Percentiles rank a stretch among this genome's conserved stretches.
Evolutionary conservation across 2,797 vertebrate genomes (phyloP).

Genomic region (Lepidocolaptes lacrymiger): DNA sequence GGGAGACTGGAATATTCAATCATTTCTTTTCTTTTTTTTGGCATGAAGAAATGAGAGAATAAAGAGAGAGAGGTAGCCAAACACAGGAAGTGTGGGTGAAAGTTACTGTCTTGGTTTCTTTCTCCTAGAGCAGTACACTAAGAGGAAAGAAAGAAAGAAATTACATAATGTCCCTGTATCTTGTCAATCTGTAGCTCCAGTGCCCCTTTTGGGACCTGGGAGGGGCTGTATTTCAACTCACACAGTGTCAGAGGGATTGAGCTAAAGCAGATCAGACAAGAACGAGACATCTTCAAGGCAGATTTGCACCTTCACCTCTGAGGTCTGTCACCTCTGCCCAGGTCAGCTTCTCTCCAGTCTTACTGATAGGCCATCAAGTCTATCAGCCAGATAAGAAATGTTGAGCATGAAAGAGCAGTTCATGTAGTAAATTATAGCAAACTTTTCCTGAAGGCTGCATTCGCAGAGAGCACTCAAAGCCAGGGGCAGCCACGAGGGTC

Average conservation of each 20-base stretch:
- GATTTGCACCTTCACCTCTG: background rate
- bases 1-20: background rate
- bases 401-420: background rate
- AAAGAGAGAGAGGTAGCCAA: background rate
- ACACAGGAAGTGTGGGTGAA: background rate
- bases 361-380: background rate
- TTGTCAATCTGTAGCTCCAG: background rate
- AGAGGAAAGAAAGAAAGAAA: background rate
- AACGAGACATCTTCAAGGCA: background rate
- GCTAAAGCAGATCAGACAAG: background rate
- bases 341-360: background rate
- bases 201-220: background rate
- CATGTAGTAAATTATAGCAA: background rate
- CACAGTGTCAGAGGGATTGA: background rate
- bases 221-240: background rate
- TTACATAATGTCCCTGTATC: accelerated
- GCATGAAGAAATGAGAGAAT: background rate
- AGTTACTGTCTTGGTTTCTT: background rate
- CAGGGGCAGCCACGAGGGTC: background rate
- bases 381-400: background rate
- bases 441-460: background rate
- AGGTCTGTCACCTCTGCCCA: background rate
- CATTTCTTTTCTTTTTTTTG: background rate
- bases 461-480: background rate
- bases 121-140: background rate